Evolutionary conservation across 2,113 vertebrate species (phyloP).

Genomic region (Cheirogaleus medius): DNA sequence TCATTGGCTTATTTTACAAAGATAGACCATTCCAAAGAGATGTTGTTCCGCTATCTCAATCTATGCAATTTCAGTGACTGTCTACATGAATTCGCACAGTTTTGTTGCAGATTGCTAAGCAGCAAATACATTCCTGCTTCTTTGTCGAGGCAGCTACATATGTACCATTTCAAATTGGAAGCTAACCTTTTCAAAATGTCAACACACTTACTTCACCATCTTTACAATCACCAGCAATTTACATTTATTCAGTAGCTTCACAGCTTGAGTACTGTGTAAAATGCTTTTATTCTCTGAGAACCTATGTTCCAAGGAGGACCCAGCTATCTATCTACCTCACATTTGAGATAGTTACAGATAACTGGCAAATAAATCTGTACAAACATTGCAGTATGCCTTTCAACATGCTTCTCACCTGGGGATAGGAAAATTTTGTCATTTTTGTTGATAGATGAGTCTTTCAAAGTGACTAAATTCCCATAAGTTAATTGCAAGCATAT

Average conservation of each 20-base stretch:
- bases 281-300: slow-evolving; percentile 42
- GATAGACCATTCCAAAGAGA: not conserved
- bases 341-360: not conserved
- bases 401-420: not conserved
- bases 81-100: not conserved
- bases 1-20: not conserved
- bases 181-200: slow-evolving; percentile 64
- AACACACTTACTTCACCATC: slow-evolving; percentile 9
- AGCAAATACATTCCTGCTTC: not conserved
- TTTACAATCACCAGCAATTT: slow-evolving; percentile 39
- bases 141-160: not conserved
- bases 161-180: slow-evolving; percentile 16
- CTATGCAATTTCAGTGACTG: not conserved
- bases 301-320: not conserved
- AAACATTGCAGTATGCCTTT: not conserved
- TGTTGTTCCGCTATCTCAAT: not conserved
- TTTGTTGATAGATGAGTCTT: slow-evolving; percentile 34
- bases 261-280: not conserved
- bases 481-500: slow-evolving; percentile 35
- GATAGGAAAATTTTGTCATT: not conserved
- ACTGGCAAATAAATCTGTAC: not conserved
- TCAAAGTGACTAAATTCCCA: not conserved
- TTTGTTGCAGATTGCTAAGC: not conserved
- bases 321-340: not conserved
- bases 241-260: slow-evolving; percentile 46